Evolutionary conservation across 2,113 vertebrate genomes (phyloP).

Genomic region (Erythrocebus patas): DNA sequence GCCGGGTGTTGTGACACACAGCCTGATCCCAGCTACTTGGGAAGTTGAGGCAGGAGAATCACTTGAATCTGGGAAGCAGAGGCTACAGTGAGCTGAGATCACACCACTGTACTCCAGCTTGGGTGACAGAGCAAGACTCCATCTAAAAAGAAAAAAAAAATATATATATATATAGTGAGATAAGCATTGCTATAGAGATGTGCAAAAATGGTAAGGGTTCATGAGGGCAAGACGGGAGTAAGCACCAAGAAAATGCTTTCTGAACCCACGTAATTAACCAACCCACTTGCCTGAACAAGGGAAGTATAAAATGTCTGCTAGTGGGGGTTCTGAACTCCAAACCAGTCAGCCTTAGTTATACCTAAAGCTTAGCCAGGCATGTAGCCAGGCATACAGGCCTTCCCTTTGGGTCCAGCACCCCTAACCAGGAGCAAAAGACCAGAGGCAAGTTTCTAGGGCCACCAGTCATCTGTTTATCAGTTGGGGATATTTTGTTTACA

Average conservation of each 20-base stretch:
- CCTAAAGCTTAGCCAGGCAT: neutral
- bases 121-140: too few species aligned
- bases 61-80: too few species aligned
- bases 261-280: neutral
- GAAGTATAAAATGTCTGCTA: neutral
- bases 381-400: neutral
- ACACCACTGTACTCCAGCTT: too few species aligned
- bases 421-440: neutral
- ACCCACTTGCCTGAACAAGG: neutral
- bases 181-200: neutral
- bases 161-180: neutral
- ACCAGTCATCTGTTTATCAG: neutral
- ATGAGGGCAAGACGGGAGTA: neutral
- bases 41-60: too few species aligned
- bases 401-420: neutral
- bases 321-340: neutral
- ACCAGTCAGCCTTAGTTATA: neutral
- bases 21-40: too few species aligned
- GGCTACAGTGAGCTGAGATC: too few species aligned
- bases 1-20: too few species aligned
- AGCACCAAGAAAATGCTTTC: neutral
- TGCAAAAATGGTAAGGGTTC: neutral
- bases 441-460: neutral
- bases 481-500: neutral
- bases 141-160: too few species aligned